These are phyloP conservation scores for Sander vitreus DNA, from an alignment of 2,113 vertebrate genomes.

Conservation along the genomic window DNA sequence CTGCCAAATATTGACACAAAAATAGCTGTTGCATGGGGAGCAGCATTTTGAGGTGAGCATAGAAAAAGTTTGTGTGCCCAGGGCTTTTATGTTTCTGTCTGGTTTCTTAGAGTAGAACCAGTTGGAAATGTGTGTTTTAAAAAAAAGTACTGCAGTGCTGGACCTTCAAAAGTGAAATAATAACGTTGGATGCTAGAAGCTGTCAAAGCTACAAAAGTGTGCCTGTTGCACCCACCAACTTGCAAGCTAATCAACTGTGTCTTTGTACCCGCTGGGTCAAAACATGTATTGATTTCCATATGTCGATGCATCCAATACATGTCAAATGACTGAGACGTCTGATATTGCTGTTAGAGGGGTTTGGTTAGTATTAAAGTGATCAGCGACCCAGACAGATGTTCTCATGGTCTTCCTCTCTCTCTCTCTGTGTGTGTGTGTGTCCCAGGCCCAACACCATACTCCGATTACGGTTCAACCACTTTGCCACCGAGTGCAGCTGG, in stretches of 20 bases:
- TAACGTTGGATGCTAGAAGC: neutral
- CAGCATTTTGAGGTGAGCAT: neutral
- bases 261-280: neutral
- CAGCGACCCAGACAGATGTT: neutral
- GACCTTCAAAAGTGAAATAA: neutral
- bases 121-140: neutral
- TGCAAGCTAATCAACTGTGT: neutral
- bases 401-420: conserved; percentile 5
- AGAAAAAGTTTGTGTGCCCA: neutral
- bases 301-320: too few relatives aligned
- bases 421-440: conserved; percentile 33
- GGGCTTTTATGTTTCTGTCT: neutral
- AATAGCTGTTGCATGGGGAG: neutral
- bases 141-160: neutral
- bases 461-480: conserved; percentile 95
- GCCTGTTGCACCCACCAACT: neutral
- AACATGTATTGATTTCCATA: too few relatives aligned
- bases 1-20: neutral
- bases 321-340: too few relatives aligned
- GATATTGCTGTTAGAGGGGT: neutral
- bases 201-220: neutral
- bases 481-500: conserved; percentile 99
- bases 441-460: conserved; percentile 92
- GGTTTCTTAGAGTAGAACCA: neutral
- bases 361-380: neutral